A percentile compares a stretch with the other conserved stretches of the same genome.
Conservation (phyloP, 30 jellyfish, hydroid and myxozoan species). For the Haliclystus octoradiatus region DNA sequence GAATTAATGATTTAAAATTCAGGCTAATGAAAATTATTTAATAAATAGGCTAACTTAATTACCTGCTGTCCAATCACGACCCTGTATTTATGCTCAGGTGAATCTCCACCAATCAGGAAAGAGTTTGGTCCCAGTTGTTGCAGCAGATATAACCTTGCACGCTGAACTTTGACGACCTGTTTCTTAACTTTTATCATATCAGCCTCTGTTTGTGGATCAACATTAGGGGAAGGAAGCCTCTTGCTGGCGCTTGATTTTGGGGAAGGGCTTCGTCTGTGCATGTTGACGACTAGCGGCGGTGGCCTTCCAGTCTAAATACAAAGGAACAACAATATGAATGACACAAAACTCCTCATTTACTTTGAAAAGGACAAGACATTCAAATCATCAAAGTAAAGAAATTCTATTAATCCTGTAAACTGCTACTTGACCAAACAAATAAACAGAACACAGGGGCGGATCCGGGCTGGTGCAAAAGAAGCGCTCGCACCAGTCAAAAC, state of each 20-base stretch:
- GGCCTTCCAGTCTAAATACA: neutral
- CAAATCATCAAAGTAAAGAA: too few species aligned
- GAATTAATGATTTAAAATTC: too few species aligned
- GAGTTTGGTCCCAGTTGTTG: slow-evolving; percentile 94
- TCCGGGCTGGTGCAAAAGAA: too few species aligned
- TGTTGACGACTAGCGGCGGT: neutral
- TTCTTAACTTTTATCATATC: slow-evolving; percentile 71
- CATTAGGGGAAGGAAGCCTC: slow-evolving; percentile 37
- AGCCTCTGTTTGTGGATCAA: slow-evolving; percentile 67
- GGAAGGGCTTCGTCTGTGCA: slow-evolving; percentile 75
- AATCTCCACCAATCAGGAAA: slow-evolving; percentile 93
- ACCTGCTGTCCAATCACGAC: slow-evolving; percentile 96
- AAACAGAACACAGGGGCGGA: too few species aligned
- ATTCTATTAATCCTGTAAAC: too few species aligned
- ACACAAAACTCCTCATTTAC: too few species aligned
- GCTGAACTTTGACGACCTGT: slow-evolving; percentile 65
- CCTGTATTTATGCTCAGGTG: slow-evolving; percentile 91
- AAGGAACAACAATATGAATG: too few species aligned
- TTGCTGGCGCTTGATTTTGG: slow-evolving; percentile 65
- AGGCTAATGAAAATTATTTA: too few species aligned
- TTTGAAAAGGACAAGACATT: too few species aligned
- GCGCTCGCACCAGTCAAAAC: too few species aligned
- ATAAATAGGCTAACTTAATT: neutral
- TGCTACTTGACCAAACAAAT: too few species aligned
- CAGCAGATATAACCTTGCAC: slow-evolving; percentile 80